Conservation (phyloP, 2,113 vertebrate species). For the Myrmecophaga tridactyla region DNA sequence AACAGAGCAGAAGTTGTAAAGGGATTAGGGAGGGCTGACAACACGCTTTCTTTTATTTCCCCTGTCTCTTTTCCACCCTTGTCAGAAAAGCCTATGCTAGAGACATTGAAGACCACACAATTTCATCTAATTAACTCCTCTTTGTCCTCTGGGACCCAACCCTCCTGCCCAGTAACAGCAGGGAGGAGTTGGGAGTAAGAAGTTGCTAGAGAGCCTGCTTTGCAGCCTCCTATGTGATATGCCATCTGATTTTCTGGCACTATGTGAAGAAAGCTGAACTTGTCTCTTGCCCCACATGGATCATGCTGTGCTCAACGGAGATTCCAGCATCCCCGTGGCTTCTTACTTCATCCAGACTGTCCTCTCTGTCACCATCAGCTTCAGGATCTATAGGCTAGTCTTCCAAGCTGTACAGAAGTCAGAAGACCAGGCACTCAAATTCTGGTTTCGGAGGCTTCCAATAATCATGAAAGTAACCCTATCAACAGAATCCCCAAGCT, state of each 20-base stretch:
- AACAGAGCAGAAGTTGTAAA: neutral
- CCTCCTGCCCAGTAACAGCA: neutral
- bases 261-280: constrained; percentile 86
- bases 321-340: constrained; percentile 86
- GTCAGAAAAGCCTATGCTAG: neutral
- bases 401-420: constrained; percentile 89
- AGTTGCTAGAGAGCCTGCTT: neutral
- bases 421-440: constrained; percentile 85
- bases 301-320: constrained; percentile 86
- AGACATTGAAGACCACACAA: neutral
- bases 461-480: constrained; percentile 83
- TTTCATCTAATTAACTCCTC: neutral
- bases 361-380: constrained; percentile 89
- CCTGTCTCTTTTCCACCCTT: neutral
- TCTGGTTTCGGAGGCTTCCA: constrained; percentile 86
- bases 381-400: constrained; percentile 87
- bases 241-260: constrained; percentile 86
- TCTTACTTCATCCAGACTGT: constrained; percentile 87
- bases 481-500: constrained; percentile 83
- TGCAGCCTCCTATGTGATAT: constrained; percentile 65
- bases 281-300: constrained; percentile 83
- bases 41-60: neutral
- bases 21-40: neutral
- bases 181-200: too few relatives aligned
- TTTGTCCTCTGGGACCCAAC: neutral